These are phyloP conservation scores for Leptobrachium leishanense DNA, from an alignment of 2,113 vertebrate genomes.

Conservation along the genomic window DNA sequence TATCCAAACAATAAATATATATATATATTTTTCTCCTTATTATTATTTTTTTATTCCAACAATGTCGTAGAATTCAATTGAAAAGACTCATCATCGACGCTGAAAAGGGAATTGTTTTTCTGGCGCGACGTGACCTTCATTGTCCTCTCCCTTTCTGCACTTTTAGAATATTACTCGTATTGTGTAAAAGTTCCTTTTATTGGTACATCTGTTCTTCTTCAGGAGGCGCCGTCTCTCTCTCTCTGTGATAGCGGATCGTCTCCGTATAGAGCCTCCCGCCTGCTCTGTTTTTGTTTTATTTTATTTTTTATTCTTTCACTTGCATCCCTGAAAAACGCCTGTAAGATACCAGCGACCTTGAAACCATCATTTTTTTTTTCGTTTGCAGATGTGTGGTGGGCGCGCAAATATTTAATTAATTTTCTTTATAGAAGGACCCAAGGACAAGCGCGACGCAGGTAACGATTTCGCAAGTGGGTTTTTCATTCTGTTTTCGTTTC, in stretches of 20 bases:
- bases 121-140: neutral
- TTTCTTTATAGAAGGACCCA: constrained; percentile 53
- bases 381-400: constrained; percentile 55
- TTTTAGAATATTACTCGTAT: neutral
- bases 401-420: constrained; percentile 67
- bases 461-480: neutral
- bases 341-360: constrained; percentile 60
- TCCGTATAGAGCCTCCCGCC: neutral
- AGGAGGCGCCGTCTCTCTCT: neutral
- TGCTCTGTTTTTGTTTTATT: too few species aligned
- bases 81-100: too few species aligned
- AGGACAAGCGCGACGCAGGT: neutral
- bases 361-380: constrained; percentile 58
- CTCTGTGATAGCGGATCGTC: neutral
- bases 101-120: neutral
- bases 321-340: constrained; percentile 58
- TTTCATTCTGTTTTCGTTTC: neutral
- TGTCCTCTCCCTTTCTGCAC: neutral
- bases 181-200: neutral
- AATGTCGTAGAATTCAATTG: too few species aligned
- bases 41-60: too few species aligned
- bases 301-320: neutral
- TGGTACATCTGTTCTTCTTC: neutral
- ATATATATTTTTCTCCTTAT: too few species aligned
- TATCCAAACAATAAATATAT: too few species aligned